Base-by-base conservation (phyloP, 2,113 vertebrate genomes). In the Poecilia latipinna region DNA sequence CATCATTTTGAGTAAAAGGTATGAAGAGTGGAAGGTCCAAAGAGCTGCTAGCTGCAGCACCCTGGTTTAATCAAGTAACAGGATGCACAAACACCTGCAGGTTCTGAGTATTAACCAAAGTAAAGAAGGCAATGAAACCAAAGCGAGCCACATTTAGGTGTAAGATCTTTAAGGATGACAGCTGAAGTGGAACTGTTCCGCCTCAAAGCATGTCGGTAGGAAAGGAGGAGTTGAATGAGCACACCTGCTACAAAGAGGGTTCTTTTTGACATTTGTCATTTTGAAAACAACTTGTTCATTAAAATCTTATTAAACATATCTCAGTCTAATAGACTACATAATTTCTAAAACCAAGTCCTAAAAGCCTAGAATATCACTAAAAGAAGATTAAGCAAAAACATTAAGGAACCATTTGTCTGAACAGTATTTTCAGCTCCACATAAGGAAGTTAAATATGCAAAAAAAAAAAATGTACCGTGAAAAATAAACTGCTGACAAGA, bases 101-200 rank as follows among this genome's bases (percentile, higher is more conserved):
- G 24, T 42, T 33, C 15, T 10, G 8, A 64, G 42, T 4, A 10
- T 12, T 17, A 8, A 61, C 13, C 57, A 3, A 24, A 10, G 11
- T 6, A 42, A 4, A 77, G 42, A 22, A 22, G 10, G 39, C 17
- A 29, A 28, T 77, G 83, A 83, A 72, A 84, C 75, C 32, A 0
- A 10, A 1, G 33, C 0, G 2, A 17, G 48, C 8, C 66, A 65
- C 42, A 37, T 70, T 81, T 22, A 74, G 65, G 33, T 44, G 35
- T 1, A n/a, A 4, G 37, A 6, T 31, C 29, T 29, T 31, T 33
- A 39, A 64, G 74, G 61, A 72, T 39, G 70, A 75, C 66, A 28
- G 28, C 63, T 70, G 78, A 77, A 68, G 83, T 70, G 82, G 82
- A 89, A 71, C 77, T 3, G 72, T 68, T 77, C 11, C 65, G 19